Evolutionary conservation across 2,797 vertebrate species (phyloP).

Genomic region (Tamandua tetradactyla): DNA sequence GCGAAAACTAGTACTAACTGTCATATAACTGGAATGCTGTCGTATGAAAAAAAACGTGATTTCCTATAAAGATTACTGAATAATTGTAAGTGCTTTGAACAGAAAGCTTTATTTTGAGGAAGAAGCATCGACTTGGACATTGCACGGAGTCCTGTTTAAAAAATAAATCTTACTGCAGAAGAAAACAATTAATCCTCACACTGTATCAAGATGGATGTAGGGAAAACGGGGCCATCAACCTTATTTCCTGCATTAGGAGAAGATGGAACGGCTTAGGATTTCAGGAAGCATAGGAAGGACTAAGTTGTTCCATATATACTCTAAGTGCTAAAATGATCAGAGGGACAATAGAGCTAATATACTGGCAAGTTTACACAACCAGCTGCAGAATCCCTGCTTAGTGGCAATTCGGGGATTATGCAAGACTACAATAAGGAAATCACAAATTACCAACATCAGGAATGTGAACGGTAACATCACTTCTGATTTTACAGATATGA

Average conservation of each 20-base stretch:
- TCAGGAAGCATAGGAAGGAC: background rate
- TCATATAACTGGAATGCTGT: no score
- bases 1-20: background rate
- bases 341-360: background rate
- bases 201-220: background rate
- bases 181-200: background rate
- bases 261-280: background rate
- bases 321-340: background rate
- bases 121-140: background rate
- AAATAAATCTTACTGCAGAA: background rate
- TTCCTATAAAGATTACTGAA: background rate
- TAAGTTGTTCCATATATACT: background rate
- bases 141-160: background rate
- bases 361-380: background rate
- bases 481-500: no score
- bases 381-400: background rate
- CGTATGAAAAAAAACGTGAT: background rate
- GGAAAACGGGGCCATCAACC: background rate
- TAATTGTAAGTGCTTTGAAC: background rate
- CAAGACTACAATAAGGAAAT: no score
- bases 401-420: background rate
- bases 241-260: background rate
- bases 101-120: background rate
- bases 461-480: background rate
- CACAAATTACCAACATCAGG: background rate